These are phyloP conservation scores for Danio albolineatus DNA, from an alignment of 2,797 vertebrate species.

Conservation along the genomic window DNA sequence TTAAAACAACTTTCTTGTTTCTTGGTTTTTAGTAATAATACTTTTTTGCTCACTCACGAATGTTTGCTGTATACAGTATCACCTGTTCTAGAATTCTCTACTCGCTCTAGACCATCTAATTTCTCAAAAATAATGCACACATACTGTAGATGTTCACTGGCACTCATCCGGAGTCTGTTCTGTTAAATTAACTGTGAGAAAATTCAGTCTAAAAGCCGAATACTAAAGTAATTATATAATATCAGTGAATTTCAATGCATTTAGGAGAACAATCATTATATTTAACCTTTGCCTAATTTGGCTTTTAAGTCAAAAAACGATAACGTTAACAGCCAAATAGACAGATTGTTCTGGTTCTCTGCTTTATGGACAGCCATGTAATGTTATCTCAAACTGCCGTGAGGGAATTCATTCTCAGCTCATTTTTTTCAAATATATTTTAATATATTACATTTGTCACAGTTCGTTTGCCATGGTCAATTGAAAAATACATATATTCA, in stretches of 20 bases:
- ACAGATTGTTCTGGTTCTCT: neutral
- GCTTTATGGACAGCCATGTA: constrained; percentile 1
- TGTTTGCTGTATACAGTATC: neutral
- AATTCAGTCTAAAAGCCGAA: neutral
- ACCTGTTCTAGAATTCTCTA: neutral
- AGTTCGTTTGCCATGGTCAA: neutral
- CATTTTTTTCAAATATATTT: constrained; percentile 14
- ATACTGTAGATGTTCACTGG: too few species aligned
- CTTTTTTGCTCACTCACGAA: too few species aligned
- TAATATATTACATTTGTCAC: neutral
- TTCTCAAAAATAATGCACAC: neutral
- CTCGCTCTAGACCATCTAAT: neutral
- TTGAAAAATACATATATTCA: constrained; percentile 1
- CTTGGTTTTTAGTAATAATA: too few species aligned
- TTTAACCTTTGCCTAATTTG: neutral
- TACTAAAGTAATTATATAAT: neutral
- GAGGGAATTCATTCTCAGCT: constrained; percentile 5
- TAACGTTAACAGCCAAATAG: neutral
- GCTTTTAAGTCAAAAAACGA: neutral
- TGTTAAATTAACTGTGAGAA: neutral
- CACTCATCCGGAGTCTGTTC: neutral
- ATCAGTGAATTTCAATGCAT: neutral
- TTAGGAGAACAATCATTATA: neutral
- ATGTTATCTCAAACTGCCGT: constrained; percentile 1
- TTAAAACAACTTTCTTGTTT: too few species aligned